Percentiles rank a stretch among this genome's conserved stretches.
These are phyloP conservation scores for Plecotus auritus DNA, from an alignment of 2,113 vertebrate species.

Conservation along the genomic window DNA sequence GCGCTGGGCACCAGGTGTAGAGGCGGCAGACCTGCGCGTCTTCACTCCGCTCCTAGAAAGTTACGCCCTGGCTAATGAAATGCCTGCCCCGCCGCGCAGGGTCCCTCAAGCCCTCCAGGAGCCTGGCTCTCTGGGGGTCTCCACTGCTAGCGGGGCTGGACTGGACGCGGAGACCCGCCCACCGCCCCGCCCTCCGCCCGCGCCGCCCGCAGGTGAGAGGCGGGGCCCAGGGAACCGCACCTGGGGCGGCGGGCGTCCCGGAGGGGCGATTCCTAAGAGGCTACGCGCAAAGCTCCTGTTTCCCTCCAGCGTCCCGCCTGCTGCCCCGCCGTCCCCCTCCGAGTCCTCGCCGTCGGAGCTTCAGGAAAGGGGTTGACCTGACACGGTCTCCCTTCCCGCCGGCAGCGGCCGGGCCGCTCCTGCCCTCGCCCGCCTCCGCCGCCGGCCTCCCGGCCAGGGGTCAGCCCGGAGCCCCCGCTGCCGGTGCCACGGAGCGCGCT, in stretches of 20 bases:
- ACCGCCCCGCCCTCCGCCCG: background rate
- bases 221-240: background rate
- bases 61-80: background rate
- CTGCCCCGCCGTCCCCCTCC: background rate
- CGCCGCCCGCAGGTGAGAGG: background rate
- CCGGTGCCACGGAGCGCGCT: background rate
- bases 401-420: background rate
- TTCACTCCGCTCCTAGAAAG: background rate
- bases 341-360: background rate
- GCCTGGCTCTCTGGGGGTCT: background rate
- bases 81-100: background rate
- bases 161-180: conserved; percentile 9
- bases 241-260: background rate
- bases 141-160: accelerated
- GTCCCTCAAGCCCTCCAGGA: too few relatives aligned
- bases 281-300: background rate
- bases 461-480: background rate
- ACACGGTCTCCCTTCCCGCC: background rate
- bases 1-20: background rate
- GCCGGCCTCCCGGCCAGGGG: background rate
- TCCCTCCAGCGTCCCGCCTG: background rate
- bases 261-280: background rate
- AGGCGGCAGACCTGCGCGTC: background rate
- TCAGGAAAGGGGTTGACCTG: background rate
- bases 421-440: background rate